phyloP scores from a whole-genome alignment of 2,888 invertebrate species.

The Oscheius sp. region DNA sequence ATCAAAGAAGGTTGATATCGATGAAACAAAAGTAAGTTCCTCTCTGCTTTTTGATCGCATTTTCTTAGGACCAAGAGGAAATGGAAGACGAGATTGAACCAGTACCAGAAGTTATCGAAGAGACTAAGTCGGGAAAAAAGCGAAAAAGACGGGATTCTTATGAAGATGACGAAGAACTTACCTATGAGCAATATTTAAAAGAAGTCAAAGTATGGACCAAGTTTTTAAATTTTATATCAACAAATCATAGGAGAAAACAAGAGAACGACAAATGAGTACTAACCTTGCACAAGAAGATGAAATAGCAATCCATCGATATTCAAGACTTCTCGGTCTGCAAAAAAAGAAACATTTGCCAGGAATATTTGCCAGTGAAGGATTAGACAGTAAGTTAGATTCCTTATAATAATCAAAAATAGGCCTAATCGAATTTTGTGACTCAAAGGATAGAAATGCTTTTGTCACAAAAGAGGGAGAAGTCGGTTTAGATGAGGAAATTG shows the following conservation, averaged over 20 bases:
- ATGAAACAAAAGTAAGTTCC: neutral
- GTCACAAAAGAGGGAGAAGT: slow-evolving; percentile 18
- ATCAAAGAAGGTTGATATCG: neutral
- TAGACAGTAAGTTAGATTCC: slow-evolving; percentile 38
- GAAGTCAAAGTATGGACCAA: slow-evolving; percentile 47
- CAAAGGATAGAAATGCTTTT: slow-evolving; percentile 36
- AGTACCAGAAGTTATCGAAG: neutral
- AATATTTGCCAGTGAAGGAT: slow-evolving; percentile 39
- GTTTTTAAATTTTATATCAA: neutral
- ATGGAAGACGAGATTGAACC: neutral
- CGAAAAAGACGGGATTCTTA: slow-evolving; percentile 34
- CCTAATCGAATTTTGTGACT: slow-evolving; percentile 32
- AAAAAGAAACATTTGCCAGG: slow-evolving; percentile 36
- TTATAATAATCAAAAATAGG: slow-evolving; percentile 24
- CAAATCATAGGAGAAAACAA: slow-evolving; percentile 12
- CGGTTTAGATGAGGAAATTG: neutral
- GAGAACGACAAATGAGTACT: slow-evolving; percentile 10
- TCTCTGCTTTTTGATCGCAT: neutral
- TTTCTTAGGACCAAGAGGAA: neutral
- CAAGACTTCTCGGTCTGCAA: slow-evolving; percentile 16
- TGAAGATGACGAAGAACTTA: slow-evolving; percentile 39
- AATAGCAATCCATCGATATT: slow-evolving; percentile 23
- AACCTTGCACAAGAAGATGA: slow-evolving; percentile 22
- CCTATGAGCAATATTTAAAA: slow-evolving; percentile 48
- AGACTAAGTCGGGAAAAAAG: neutral